Evolutionary conservation across 2,888 invertebrate genomes (phyloP).

Genomic region (Orgyia antiqua): DNA sequence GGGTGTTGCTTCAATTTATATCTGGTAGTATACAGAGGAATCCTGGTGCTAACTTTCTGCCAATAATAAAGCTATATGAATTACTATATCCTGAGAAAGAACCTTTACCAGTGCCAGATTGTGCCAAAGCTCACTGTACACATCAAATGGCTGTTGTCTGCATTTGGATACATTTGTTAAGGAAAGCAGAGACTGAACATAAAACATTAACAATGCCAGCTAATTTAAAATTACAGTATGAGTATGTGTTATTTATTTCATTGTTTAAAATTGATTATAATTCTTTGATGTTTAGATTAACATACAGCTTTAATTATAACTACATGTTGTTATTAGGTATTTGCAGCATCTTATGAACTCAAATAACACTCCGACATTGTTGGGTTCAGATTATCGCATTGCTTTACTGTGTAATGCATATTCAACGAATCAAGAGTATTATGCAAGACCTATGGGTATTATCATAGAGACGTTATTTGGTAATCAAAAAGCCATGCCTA

Average conservation of each 20-base stretch:
- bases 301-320: not conserved
- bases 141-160: constrained; percentile 96
- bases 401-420: constrained; percentile 96
- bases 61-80: constrained; percentile 94
- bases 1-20: constrained; percentile 97
- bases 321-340: constrained; percentile 69
- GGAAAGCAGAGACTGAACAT: constrained; percentile 94
- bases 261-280: not conserved
- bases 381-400: constrained; percentile 93
- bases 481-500: constrained; percentile 77
- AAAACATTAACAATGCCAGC: constrained; percentile 89
- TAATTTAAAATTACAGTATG: constrained; percentile 89
- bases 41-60: constrained; percentile 91
- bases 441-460: constrained; percentile 94
- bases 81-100: constrained; percentile 95
- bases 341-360: constrained; percentile 90
- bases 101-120: constrained; percentile 92
- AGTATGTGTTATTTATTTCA: constrained; percentile 83
- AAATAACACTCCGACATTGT: constrained; percentile 82
- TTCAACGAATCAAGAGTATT: constrained; percentile 94
- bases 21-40: constrained; percentile 97
- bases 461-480: constrained; percentile 92
- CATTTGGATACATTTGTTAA: constrained; percentile 97
- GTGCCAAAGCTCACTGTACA: constrained; percentile 89
- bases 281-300: not conserved